phyloP scores from a whole-genome alignment of 2,888 invertebrate species.

The Agrochola litura region DNA sequence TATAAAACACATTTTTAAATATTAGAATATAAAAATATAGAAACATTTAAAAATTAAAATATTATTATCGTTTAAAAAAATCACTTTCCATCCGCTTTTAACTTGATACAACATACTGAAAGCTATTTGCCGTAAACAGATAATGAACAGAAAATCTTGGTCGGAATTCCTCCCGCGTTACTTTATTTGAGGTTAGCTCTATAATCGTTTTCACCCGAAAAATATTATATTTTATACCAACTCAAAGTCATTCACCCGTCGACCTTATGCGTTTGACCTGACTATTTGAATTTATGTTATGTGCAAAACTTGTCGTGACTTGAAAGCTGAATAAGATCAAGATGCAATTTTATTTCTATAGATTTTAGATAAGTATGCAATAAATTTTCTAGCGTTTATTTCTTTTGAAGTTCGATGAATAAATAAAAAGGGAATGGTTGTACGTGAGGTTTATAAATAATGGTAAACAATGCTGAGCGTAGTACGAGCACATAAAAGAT shows the following conservation, averaged over 20 bases:
- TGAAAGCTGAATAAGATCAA: conserved; percentile 56
- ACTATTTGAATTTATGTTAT: conserved; percentile 57
- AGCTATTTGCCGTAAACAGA: conserved; percentile 76
- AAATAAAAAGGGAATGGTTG: conserved; percentile 48
- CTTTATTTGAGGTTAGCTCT: conserved; percentile 62
- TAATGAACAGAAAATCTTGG: conserved; percentile 74
- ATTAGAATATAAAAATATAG: too few relatives aligned
- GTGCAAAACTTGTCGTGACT: conserved; percentile 62
- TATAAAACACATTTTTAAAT: too few relatives aligned
- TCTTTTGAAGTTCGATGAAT: conserved; percentile 55
- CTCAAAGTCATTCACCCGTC: conserved; percentile 41
- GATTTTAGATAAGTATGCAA: conserved; percentile 55
- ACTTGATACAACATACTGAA: conserved; percentile 31
- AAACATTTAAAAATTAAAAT: too few relatives aligned
- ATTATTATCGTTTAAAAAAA: too few relatives aligned
- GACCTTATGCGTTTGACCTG: conserved; percentile 57
- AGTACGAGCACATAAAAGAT: conserved; percentile 46
- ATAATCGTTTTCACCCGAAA: conserved; percentile 54
- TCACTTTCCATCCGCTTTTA: not conserved
- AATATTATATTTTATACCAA: conserved; percentile 31
- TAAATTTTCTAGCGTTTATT: conserved; percentile 63
- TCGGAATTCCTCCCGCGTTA: conserved; percentile 63
- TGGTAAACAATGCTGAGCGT: conserved; percentile 40
- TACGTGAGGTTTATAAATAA: conserved; percentile 57
- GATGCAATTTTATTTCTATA: conserved; percentile 62